These are phyloP conservation scores for Eulemur albifrons DNA, from an alignment of 2,797 vertebrate species.

Conservation along the genomic window DNA sequence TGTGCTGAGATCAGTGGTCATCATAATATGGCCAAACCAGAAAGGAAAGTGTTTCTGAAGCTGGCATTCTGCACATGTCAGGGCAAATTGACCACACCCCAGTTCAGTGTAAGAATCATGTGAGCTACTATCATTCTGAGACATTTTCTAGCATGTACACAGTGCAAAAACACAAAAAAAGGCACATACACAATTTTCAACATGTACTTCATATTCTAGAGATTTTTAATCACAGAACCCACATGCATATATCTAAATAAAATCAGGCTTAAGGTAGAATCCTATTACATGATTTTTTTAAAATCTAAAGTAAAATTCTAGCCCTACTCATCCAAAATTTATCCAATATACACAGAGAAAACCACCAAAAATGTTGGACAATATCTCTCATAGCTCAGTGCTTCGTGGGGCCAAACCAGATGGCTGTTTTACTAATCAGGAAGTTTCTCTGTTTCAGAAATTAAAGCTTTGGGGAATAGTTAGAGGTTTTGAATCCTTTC, in stretches of 20 bases:
- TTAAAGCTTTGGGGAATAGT: conserved; percentile 63
- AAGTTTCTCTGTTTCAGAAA: conserved; percentile 52
- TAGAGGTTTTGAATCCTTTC: conserved; percentile 61
- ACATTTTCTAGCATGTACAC: background rate
- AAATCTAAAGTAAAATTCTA: conserved; percentile 59
- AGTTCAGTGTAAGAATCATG: background rate
- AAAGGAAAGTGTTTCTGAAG: background rate
- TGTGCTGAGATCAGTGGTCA: background rate
- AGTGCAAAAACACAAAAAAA: background rate
- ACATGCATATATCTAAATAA: conserved; percentile 10
- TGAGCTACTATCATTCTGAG: background rate
- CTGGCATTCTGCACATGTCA: background rate
- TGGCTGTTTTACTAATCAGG: conserved; percentile 57
- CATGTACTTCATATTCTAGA: conserved; percentile 10
- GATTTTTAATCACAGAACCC: conserved; percentile 37
- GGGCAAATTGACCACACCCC: background rate
- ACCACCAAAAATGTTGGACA: conserved; percentile 70
- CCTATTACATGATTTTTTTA: background rate
- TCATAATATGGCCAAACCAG: background rate
- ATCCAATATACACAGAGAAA: conserved; percentile 45
- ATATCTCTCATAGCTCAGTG: conserved; percentile 22
- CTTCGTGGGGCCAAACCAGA: background rate
- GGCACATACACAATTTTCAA: background rate
- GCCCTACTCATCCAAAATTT: background rate
- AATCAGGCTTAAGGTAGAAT: conserved; percentile 21